Evolutionary conservation across 2,113 vertebrate genomes (phyloP).

Genomic region (Leptocoma aspasia): DNA sequence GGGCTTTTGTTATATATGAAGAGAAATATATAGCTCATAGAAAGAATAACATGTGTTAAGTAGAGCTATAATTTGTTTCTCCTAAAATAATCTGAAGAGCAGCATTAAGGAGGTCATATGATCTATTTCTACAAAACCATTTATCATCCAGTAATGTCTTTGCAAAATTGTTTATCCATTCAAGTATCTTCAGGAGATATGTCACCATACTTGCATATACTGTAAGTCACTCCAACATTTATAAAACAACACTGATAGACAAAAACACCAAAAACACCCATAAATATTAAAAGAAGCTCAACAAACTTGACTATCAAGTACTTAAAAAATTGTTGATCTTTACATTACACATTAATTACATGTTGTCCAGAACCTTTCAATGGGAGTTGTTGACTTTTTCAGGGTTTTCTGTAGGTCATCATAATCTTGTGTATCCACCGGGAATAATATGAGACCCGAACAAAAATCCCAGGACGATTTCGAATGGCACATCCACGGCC

Average conservation of each 20-base stretch:
- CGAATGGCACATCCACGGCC: constrained; percentile 90
- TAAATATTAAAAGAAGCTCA: constrained; percentile 74
- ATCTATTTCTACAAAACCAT: constrained; percentile 50
- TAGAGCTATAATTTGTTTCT: constrained; percentile 12
- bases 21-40: constrained; percentile 33
- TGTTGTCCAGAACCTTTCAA: constrained; percentile 42
- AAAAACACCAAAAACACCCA: constrained; percentile 66
- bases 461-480: constrained; percentile 91
- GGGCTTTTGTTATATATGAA: neutral
- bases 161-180: constrained; percentile 71
- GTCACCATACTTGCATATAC: constrained; percentile 74
- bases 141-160: constrained; percentile 55
- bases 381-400: neutral
- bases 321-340: constrained; percentile 40
- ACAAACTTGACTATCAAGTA: constrained; percentile 75
- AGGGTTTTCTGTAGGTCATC: constrained; percentile 70
- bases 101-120: constrained; percentile 57
- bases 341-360: constrained; percentile 53
- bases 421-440: constrained; percentile 96
- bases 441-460: constrained; percentile 91
- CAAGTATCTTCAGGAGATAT: constrained; percentile 86
- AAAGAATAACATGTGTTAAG: neutral
- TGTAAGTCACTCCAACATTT: constrained; percentile 72
- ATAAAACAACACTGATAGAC: constrained; percentile 71
- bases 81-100: constrained; percentile 58